phyloP scores from a whole-genome alignment of 30 jellyfish, hydroid and myxozoan species.

The Aurelia coerulea region DNA sequence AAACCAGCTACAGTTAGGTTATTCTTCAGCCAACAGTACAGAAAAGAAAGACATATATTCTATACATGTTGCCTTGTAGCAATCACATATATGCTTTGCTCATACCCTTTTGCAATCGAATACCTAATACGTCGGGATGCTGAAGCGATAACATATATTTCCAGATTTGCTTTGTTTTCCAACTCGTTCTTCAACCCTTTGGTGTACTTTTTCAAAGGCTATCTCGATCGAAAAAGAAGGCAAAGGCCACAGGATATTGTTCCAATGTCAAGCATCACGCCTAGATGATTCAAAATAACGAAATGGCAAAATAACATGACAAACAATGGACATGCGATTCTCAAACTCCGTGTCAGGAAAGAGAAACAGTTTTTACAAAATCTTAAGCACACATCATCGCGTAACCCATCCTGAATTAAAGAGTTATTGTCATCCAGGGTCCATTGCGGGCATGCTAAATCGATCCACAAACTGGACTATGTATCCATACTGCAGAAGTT shows the following conservation, averaged over 20 bases:
- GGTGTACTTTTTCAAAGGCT: constrained; percentile 56
- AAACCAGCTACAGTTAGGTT: background rate
- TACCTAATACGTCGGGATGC: background rate
- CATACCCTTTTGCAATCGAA: constrained; percentile 61
- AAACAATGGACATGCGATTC: too few relatives aligned
- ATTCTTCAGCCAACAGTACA: constrained; percentile 6
- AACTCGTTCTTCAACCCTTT: constrained; percentile 57
- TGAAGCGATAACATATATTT: background rate
- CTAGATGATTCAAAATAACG: background rate
- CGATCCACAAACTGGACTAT: too few relatives aligned
- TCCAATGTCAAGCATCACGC: background rate
- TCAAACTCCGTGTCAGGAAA: too few relatives aligned
- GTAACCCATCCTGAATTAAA: too few relatives aligned
- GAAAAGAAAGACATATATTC: constrained; percentile 29
- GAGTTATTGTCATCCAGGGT: too few relatives aligned
- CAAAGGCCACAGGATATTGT: background rate
- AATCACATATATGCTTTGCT: constrained; percentile 33
- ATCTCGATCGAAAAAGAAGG: background rate
- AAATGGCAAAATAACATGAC: background rate
- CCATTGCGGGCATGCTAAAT: too few relatives aligned
- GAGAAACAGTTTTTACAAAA: too few relatives aligned
- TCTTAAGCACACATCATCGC: too few relatives aligned
- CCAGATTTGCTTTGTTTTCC: constrained; percentile 19
- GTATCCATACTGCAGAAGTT: too few relatives aligned
- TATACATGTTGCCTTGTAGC: constrained; percentile 45